Percentiles rank a stretch among this genome's conserved stretches.
Evolutionary conservation across 2,113 vertebrate species (phyloP).

Genomic region (Corapipo altera): DNA sequence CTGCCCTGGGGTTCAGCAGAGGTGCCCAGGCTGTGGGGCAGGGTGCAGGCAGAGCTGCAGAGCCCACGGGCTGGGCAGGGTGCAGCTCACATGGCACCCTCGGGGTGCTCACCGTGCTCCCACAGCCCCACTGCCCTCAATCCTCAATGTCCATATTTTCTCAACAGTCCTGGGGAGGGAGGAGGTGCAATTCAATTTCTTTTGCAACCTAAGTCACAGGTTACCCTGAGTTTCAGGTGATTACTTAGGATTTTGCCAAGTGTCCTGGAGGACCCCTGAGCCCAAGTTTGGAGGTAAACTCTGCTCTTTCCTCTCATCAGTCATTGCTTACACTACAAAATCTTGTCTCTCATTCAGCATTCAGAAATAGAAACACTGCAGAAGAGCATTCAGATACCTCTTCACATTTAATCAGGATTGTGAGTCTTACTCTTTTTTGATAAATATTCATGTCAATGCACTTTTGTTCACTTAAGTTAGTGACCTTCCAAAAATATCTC

Average conservation of each 20-base stretch:
- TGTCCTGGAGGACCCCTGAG: neutral
- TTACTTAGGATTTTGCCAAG: neutral
- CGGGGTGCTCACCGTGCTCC: neutral
- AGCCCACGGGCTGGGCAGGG: neutral
- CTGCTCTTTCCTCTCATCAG: neutral
- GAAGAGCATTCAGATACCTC: neutral
- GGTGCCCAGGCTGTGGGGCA: neutral
- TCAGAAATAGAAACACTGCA: neutral
- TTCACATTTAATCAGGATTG: neutral
- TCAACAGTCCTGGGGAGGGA: neutral
- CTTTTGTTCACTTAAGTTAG: neutral
- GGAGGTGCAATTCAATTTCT: neutral
- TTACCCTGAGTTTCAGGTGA: neutral
- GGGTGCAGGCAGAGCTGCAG: neutral
- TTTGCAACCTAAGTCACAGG: neutral
- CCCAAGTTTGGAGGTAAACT: neutral
- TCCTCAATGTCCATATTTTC: neutral
- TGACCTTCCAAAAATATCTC: neutral
- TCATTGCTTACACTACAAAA: neutral
- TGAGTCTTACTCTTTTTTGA: neutral
- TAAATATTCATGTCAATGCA: neutral
- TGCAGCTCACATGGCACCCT: accelerated
- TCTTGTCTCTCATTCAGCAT: neutral
- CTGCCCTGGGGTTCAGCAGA: accelerated
- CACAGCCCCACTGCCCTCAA: neutral